Evolutionary conservation across 1,140 invertebrate species (phyloP), one percentile per base, ranked within the genome.

Genomic region (Camponotus pennsylvanicus): DNA sequence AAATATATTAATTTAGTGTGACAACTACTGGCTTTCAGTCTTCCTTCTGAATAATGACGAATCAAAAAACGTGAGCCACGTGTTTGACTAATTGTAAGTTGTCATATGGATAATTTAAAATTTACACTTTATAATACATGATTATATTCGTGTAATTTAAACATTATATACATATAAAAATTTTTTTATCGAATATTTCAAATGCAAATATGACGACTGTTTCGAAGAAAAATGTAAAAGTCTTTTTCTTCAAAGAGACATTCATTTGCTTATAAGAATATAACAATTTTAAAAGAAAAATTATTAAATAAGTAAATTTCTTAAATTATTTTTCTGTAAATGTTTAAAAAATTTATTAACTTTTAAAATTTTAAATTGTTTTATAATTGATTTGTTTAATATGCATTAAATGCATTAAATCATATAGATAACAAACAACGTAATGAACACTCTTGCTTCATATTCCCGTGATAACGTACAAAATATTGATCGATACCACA

Each of bases 401-500:
- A n/a, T 34, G 52, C 3, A n/a, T 37, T 21, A 27, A 27, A 27
- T 27, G 27, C 27, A 27, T 13, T 40, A 1, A 80, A 40, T 45
- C 4, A 34, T n/a, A 18, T 32, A 52, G 21, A 27, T 15, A 27
- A 52, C 45, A 8, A 70, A 57, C 18, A 57, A n/a, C 8, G 11
- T 21, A 37, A 32, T 34, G 3, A 27, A 59, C 18, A n/a, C 32
- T 27, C 27, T 57, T 34, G 42, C 13, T 73, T 49, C 7, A 73
- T 73, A 63, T 61, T 49, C 2, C 4, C 18, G n/a, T 42, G 40
- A 83, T 61, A 83, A 61, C 8, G 18, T 13, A 55, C 40, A 67
- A 82, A 73, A 82, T 82, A 73, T 75, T 63, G 40, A 71, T 82
- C 27, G 18, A 61, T 83, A 83, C 13, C 55, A 18, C 67, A 45